Conservation (phyloP, 2,113 vertebrate species). For the Aplodontia rufa region DNA sequence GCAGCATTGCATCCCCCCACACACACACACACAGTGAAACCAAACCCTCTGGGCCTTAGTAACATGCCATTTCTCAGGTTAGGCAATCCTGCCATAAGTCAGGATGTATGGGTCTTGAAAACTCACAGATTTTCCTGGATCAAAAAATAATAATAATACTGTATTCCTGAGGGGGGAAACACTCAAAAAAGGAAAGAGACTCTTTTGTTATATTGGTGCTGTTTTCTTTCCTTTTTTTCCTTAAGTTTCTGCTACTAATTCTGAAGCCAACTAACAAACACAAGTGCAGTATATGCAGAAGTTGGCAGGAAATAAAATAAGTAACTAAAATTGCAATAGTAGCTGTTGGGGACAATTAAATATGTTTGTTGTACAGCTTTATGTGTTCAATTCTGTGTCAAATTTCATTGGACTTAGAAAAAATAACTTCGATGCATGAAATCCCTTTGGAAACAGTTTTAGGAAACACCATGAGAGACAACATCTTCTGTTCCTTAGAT, state of each 20-base stretch:
- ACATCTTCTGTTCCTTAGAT: neutral
- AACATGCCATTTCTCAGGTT: conserved; percentile 4
- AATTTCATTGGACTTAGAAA: conserved; percentile 30
- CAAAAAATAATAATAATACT: neutral
- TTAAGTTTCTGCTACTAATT: neutral
- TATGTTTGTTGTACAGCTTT: neutral
- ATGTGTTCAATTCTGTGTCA: conserved; percentile 7
- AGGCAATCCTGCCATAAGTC: neutral
- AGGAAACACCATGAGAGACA: neutral
- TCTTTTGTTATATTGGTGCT: neutral
- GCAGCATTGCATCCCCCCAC: neutral
- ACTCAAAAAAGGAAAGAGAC: conserved; percentile 32
- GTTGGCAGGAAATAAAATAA: conserved; percentile 10
- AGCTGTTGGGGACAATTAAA: neutral
- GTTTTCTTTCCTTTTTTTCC: neutral
- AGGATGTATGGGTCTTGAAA: conserved; percentile 15
- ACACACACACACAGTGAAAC: conserved; percentile 28
- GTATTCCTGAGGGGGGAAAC: neutral
- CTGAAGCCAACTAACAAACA: neutral
- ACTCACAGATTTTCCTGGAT: conserved; percentile 43
- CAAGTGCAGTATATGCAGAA: neutral
- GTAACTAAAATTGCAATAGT: neutral
- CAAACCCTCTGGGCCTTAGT: neutral
- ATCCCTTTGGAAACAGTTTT: conserved; percentile 20
- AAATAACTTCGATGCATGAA: neutral